These are phyloP conservation scores for Agonopterix arenella DNA, from an alignment of 2,888 invertebrate genomes.

Conservation along the genomic window DNA sequence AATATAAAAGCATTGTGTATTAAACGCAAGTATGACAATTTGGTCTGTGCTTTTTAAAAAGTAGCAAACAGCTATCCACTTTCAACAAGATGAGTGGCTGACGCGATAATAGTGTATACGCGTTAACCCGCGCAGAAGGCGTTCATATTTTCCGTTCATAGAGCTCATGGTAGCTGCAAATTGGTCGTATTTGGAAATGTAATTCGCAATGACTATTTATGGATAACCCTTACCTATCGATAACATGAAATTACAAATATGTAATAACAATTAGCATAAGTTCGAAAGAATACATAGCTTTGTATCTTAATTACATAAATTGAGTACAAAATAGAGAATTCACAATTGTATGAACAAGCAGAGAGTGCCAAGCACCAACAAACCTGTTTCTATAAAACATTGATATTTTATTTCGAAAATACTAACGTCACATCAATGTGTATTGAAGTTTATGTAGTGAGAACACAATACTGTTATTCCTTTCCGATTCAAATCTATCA, in stretches of 20 bases:
- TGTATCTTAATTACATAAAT: constrained; percentile 11
- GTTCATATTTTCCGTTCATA: too few relatives aligned
- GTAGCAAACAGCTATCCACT: too few relatives aligned
- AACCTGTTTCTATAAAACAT: constrained; percentile 4
- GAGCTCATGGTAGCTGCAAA: too few relatives aligned
- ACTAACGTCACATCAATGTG: constrained; percentile 2
- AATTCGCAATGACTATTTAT: too few relatives aligned
- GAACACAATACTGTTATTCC: constrained; percentile 3
- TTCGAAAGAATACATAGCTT: constrained; percentile 8
- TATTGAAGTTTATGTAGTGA: background rate
- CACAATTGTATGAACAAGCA: constrained; percentile 4
- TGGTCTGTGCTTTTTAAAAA: too few relatives aligned
- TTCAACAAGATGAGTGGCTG: too few relatives aligned
- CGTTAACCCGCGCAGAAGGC: too few relatives aligned
- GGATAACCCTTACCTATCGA: background rate
- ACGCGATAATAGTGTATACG: too few relatives aligned
- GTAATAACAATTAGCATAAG: constrained; percentile 6
- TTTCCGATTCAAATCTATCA: background rate
- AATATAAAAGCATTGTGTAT: too few relatives aligned
- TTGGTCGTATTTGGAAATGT: too few relatives aligned
- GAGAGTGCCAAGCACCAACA: constrained; percentile 7
- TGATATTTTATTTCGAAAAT: constrained; percentile 5
- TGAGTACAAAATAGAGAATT: constrained; percentile 14
- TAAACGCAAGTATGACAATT: too few relatives aligned
- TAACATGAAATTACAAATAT: constrained; percentile 5